Base-by-base conservation (phyloP, 2,113 vertebrate genomes). In the Guaruba guarouba region DNA sequence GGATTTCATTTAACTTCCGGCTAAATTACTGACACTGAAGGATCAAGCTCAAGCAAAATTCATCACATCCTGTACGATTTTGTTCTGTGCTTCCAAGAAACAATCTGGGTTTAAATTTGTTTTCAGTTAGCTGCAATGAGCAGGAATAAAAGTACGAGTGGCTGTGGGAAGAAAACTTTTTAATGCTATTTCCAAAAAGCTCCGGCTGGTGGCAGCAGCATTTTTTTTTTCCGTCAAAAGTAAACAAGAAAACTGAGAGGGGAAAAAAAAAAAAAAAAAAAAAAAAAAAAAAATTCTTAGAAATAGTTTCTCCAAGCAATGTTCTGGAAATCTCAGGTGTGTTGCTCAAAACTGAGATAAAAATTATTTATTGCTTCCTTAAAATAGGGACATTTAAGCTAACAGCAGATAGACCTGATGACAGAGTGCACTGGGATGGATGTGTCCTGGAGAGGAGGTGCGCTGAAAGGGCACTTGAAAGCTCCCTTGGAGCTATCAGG, bases 161-260 rank as follows among this genome's bases (percentile, higher is more conserved):
- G 54, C 52, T 74, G 41, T 3, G 33, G 44, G 52, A 13, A 13
- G 25, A 8, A 49, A 77, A 16, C 15, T 2, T 79, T 62, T 49
- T 11, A 4, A 11, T 31, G 86, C 24, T 46, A 24, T 86, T 95
- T 61, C 90, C 48, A 13, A 62, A 86, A 92, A 49, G 3, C 10
- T 64, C 96, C 97, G 96, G 97, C 80, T 88, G 97, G 92, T 94
- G 97, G 97, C 97, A 97, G 96, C 89, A 97, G 68, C 13, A 96
- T 67, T 74, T 68, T 91, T 74, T 70, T 86, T 79, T 80, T 62
- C 77, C 11, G 6, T 14, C 52, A 3, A 19, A 79, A 76, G 14
- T 17, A 15, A n/a, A 57, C 4, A 19, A 6, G 39, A 62, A 66
- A 93, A 80, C 3, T 25, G 9, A 74, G 54, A 68, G 17, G 6